These are phyloP conservation scores for Polymixis lichenea DNA, from an alignment of 2,888 invertebrate genomes.

Conservation along the genomic window DNA sequence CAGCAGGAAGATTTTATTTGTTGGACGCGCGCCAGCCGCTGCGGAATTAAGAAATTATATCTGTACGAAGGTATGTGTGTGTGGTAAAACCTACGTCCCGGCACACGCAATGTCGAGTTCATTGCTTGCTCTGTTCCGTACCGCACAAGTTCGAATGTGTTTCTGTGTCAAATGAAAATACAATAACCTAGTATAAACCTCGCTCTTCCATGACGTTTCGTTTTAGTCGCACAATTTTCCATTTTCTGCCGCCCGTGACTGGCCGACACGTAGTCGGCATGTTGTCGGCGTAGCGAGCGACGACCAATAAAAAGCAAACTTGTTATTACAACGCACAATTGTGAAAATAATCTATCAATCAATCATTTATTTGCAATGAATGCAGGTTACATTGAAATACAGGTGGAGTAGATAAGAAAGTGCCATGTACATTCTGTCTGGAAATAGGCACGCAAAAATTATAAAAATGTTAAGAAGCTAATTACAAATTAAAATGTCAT, in stretches of 20 bases:
- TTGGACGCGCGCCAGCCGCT: slow-evolving; percentile 52
- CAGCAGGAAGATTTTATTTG: slow-evolving; percentile 50
- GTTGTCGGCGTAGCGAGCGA: not conserved
- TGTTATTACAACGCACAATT: slow-evolving; percentile 5
- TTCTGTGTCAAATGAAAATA: slow-evolving; percentile 11
- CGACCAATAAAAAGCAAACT: not conserved
- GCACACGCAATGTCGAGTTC: not conserved
- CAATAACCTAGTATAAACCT: slow-evolving; percentile 14
- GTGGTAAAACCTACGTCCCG: no score
- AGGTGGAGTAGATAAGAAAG: no score
- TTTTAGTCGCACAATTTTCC: slow-evolving; percentile 23
- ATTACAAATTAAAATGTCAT: no score
- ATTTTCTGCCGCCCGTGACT: not conserved
- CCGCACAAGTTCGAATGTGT: not conserved
- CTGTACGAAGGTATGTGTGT: slow-evolving; percentile 15
- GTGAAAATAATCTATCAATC: no score
- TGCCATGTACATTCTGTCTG: no score
- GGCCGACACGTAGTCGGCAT: not conserved
- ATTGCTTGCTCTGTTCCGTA: slow-evolving; percentile 6
- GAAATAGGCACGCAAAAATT: no score
- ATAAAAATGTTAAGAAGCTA: no score
- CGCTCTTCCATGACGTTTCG: not conserved
- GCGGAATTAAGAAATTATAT: slow-evolving; percentile 44
- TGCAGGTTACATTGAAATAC: no score
- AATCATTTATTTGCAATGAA: no score